Base-by-base conservation (phyloP, 2,113 vertebrate genomes). In the Syngnathoides biaculeatus region DNA sequence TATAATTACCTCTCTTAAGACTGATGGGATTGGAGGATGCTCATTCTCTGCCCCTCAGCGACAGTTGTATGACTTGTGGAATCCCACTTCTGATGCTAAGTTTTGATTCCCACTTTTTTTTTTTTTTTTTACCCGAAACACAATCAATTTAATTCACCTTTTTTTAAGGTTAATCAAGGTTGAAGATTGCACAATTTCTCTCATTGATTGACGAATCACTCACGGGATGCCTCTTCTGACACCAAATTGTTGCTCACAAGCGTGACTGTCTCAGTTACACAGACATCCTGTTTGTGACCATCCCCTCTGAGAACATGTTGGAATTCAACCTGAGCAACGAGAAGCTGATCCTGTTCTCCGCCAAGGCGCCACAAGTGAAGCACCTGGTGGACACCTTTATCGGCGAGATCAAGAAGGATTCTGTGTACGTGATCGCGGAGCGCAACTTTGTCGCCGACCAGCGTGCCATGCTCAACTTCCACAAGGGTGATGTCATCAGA, bases 401-500 rank as follows among this genome's bases (percentile, higher is more conserved):
- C 84, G 92, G 86, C 3, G 95, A 98, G 81, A 94, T 98, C 69
- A 97, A 97, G 88, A 95, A 97, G 97, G 96, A 95, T 79, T 98
- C 97, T 0, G 93, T 96, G 72, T 99, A 97, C 0, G 94, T 96
- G 79, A 93, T 99, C 1, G 97, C 96, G 0, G 94, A 98, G 80
- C 93, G 92, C 71, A 97, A 93, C 90, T 94, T 95, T 79, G 89
- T 94, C 72, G 93, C 94, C 0, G 93, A 95, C 26, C 93, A 94
- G 1, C 68, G 86, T 1, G 10, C 84, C 0, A 88, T 89, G 79
- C 92, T 99, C 71, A 92, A 90, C 74, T 98, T 99, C 86, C 95
- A 98, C 87, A 99, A 99, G 87, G 97, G 97, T 1, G 97, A 99
- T 86, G 91, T 98, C 84, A 95, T 99, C 86, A 93, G 93, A 72